A percentile compares a stretch with the other conserved stretches of the same genome.
These are phyloP conservation scores for Pseudochirops cupreus DNA, from an alignment of 2,797 vertebrate species.

Conservation along the genomic window DNA sequence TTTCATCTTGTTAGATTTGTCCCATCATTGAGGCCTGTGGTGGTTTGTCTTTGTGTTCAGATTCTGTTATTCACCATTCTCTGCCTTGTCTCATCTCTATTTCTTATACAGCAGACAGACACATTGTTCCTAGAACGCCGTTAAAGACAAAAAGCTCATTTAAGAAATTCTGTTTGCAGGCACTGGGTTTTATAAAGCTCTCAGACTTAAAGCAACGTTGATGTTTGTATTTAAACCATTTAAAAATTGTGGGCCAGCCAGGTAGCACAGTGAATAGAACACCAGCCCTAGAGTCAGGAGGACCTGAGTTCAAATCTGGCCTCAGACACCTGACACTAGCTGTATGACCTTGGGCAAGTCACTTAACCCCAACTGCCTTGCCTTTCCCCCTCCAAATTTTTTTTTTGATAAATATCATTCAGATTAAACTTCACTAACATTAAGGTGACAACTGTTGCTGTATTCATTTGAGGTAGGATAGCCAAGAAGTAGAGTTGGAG, in stretches of 20 bases:
- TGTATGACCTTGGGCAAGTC: too few relatives aligned
- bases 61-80: neutral
- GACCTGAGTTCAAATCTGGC: too few relatives aligned
- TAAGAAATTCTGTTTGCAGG: conserved; percentile 45
- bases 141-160: conserved; percentile 47
- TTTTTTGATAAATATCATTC: neutral
- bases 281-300: too few relatives aligned
- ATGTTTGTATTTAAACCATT: conserved; percentile 22
- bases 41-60: conserved; percentile 6
- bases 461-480: neutral
- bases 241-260: neutral
- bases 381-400: too few relatives aligned
- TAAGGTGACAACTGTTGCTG: neutral
- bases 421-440: neutral
- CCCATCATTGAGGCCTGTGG: neutral
- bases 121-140: conserved; percentile 10
- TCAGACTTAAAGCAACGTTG: neutral
- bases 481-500: neutral
- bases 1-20: neutral
- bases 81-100: neutral
- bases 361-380: too few relatives aligned
- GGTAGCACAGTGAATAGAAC: too few relatives aligned
- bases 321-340: too few relatives aligned
- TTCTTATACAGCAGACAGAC: conserved; percentile 12
- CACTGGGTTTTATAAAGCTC: conserved; percentile 37